Base-by-base conservation (phyloP, 2,888 invertebrate genomes). In the Napeogenes sylphis region DNA sequence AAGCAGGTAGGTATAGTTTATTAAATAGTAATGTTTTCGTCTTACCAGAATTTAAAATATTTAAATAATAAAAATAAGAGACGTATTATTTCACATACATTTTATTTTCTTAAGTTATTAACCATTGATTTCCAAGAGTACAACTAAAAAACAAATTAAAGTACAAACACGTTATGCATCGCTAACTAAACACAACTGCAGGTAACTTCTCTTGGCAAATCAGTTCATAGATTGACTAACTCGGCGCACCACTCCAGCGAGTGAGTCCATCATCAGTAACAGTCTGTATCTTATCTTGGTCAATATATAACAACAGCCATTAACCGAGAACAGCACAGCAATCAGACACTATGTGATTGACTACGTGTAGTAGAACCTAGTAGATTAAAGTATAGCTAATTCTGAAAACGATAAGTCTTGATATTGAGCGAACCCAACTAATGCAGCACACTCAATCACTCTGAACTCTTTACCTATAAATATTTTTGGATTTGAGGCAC, bases 121-220 rank as follows among this genome's bases (percentile, higher is more conserved):
- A 90, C 90, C 90, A 90, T 89, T 88, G 90, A 90, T 90, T 90
- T 90, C 90, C 90, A 90, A 90, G 89, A 90, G 89, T 90, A 90
- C 84, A 90, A 90, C 90, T 90, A 90, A 90, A 90, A 90, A 90
- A 90, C 90, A 90, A 90, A 90, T 90, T 90, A 90, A 89, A 90
- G 90, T 90, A 90, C 90, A 90, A 90, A 90, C 90, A 90, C 89
- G 90, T 90, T 90, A 90, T 89, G 90, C 86, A 88, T 88, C 80
- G 85, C 87, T 90, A 90, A 87, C 85, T 89, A 85, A 89, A 89
- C 88, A 88, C 88, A 89, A 90, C 86, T 90, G 87, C 88, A 87
- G 90, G 90, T 90, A 90, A 90, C 90, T 90, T 88, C 87, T 89
- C 90, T 88, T 87, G 90, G 90, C 90, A 89, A 89, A 87, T 87